Evolutionary conservation across 1,140 invertebrate species (phyloP).

Genomic region (Penaeus indicus): DNA sequence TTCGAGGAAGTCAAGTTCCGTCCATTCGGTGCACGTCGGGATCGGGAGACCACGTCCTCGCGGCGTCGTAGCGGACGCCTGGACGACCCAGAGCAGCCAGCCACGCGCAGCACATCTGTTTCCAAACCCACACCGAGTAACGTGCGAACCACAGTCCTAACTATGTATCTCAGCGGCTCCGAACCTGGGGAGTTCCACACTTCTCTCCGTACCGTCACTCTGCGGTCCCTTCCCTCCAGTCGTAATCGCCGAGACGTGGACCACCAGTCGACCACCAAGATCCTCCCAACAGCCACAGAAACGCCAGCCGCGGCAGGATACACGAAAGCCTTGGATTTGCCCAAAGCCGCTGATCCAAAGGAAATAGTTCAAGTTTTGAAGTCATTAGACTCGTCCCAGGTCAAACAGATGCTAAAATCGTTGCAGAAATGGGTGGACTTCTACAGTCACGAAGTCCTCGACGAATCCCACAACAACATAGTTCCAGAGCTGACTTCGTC

Average conservation of each 20-base stretch:
- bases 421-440: conserved; percentile 64
- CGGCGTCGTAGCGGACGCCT: conserved; percentile 6
- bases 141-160: conserved; percentile 55
- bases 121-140: not conserved
- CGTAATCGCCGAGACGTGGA: conserved; percentile 43
- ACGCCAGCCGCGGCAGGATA: not conserved
- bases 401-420: conserved; percentile 62
- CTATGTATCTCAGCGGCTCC: conserved; percentile 64
- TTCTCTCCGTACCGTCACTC: conserved; percentile 56
- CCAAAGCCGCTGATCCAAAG: conserved; percentile 39
- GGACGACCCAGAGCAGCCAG: not conserved
- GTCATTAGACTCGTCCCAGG: conserved; percentile 50
- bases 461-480: conserved; percentile 31
- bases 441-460: conserved; percentile 62
- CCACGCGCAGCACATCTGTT: not conserved
- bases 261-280: conserved; percentile 15
- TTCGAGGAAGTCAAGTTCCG: conserved; percentile 46
- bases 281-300: not conserved
- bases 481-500: conserved; percentile 57
- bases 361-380: conserved; percentile 61
- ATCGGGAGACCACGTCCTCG: conserved; percentile 42
- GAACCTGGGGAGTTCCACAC: conserved; percentile 60
- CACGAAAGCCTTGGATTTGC: conserved; percentile 3
- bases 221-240: conserved; percentile 48
- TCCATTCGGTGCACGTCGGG: conserved; percentile 45